Evolutionary conservation across 2,888 invertebrate species (phyloP).

Genomic region (Chalcis sispes): DNA sequence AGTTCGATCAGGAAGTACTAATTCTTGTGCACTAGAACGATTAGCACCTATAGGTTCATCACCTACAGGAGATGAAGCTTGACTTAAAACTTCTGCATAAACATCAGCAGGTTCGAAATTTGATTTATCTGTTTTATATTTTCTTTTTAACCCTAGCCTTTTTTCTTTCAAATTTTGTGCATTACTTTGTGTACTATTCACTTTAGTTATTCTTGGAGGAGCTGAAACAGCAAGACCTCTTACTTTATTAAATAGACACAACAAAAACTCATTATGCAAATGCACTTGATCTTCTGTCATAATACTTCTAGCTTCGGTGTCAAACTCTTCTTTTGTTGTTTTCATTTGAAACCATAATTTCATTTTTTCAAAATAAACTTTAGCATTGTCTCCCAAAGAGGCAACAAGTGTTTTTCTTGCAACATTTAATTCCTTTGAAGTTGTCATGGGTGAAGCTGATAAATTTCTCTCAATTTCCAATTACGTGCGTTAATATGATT

Average conservation of each 20-base stretch:
- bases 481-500: too few species aligned
- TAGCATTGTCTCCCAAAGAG: slow-evolving; percentile 83
- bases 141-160: slow-evolving; percentile 73
- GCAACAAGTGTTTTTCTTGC: slow-evolving; percentile 81
- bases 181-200: slow-evolving; percentile 64
- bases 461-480: too few species aligned
- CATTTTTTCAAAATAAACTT: slow-evolving; percentile 84
- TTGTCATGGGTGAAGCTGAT: slow-evolving; percentile 65
- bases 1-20: slow-evolving; percentile 89
- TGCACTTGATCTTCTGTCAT: slow-evolving; percentile 85
- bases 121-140: slow-evolving; percentile 74
- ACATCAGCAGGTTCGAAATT: slow-evolving; percentile 75
- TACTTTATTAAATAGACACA: slow-evolving; percentile 88
- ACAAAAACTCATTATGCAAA: slow-evolving; percentile 89
- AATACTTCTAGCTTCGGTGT: slow-evolving; percentile 85
- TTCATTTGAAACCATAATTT: slow-evolving; percentile 84
- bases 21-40: slow-evolving; percentile 83
- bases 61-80: slow-evolving; percentile 72
- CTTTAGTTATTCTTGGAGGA: slow-evolving; percentile 72
- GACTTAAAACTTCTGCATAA: slow-evolving; percentile 72
- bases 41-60: slow-evolving; percentile 76
- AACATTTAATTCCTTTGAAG: slow-evolving; percentile 77
- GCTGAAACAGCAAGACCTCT: slow-evolving; percentile 74
- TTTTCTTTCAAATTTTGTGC: slow-evolving; percentile 69
- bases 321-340: slow-evolving; percentile 90